A percentile compares a stretch with the other conserved stretches of the same genome.
Conservation (phyloP, 2,888 invertebrate species). For the Eudasyphora cyanicolor region DNA sequence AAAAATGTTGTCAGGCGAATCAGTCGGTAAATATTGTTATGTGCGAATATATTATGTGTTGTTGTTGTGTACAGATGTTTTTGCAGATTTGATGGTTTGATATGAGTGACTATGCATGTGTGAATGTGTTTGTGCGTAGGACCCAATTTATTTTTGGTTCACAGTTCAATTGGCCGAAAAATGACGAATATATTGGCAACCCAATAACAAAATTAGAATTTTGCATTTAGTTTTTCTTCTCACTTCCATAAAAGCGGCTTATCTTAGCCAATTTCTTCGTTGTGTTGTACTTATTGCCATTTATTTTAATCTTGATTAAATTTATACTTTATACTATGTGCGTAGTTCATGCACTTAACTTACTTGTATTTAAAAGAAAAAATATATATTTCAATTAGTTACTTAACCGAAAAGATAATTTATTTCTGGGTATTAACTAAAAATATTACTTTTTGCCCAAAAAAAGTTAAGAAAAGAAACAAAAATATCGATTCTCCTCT, state of each 20-base stretch:
- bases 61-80: neutral
- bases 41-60: no score
- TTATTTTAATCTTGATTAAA: slow-evolving; percentile 18
- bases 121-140: neutral
- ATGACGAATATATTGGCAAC: neutral
- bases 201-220: neutral
- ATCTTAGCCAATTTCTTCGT: neutral
- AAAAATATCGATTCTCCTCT: slow-evolving; percentile 23
- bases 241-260: slow-evolving; percentile 4
- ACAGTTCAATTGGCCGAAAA: slow-evolving; percentile 8
- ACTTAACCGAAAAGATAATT: slow-evolving; percentile 17
- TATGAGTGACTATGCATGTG: neutral
- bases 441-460: slow-evolving; percentile 34
- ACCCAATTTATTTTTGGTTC: slow-evolving; percentile 17
- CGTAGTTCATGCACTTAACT: neutral
- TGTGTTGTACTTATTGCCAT: neutral
- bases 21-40: neutral
- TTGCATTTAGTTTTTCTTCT: neutral
- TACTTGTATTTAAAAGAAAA: neutral
- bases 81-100: neutral
- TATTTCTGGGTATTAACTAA: neutral
- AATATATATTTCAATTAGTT: slow-evolving; percentile 16
- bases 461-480: slow-evolving; percentile 56
- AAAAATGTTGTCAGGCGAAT: neutral
- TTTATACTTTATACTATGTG: neutral